Evolutionary conservation across 2,797 vertebrate species (phyloP).

Genomic region (Manis javanica): DNA sequence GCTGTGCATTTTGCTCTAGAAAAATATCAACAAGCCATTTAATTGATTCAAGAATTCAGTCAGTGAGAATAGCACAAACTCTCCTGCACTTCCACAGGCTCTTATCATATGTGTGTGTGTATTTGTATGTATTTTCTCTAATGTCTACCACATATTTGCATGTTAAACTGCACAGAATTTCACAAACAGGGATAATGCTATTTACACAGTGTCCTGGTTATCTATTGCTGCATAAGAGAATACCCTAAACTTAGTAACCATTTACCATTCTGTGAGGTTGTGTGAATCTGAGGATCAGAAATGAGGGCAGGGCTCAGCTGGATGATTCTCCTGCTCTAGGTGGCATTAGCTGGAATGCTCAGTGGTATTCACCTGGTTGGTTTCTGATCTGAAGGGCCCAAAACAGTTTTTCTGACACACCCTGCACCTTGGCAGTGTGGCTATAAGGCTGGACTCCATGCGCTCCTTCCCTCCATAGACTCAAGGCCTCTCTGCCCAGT

Average conservation of each 20-base stretch:
- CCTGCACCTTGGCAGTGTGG: not conserved
- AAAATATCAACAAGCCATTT: not conserved
- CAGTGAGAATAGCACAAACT: not conserved
- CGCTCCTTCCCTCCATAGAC: too few species aligned
- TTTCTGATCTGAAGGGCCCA: not conserved
- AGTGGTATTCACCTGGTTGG: not conserved
- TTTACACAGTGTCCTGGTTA: not conserved
- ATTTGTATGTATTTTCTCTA: not conserved
- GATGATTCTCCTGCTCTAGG: not conserved
- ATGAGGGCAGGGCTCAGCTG: not conserved
- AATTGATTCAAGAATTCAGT: not conserved
- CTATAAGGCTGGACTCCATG: not conserved
- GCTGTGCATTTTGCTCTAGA: slow-evolving; percentile 21
- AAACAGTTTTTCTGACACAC: not conserved
- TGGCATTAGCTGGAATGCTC: not conserved
- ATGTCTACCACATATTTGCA: not conserved
- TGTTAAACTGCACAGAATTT: not conserved
- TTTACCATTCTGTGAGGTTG: not conserved
- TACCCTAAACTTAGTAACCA: not conserved
- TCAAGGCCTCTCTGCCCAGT: not conserved
- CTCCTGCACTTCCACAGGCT: not conserved
- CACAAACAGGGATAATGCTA: not conserved
- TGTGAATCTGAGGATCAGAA: not conserved
- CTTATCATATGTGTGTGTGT: not conserved
- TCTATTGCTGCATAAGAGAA: not conserved